Percentiles rank a stretch among this genome's conserved stretches.
Evolutionary conservation across 2,888 invertebrate genomes (phyloP).

Genomic region (Drosophila mimetica): DNA sequence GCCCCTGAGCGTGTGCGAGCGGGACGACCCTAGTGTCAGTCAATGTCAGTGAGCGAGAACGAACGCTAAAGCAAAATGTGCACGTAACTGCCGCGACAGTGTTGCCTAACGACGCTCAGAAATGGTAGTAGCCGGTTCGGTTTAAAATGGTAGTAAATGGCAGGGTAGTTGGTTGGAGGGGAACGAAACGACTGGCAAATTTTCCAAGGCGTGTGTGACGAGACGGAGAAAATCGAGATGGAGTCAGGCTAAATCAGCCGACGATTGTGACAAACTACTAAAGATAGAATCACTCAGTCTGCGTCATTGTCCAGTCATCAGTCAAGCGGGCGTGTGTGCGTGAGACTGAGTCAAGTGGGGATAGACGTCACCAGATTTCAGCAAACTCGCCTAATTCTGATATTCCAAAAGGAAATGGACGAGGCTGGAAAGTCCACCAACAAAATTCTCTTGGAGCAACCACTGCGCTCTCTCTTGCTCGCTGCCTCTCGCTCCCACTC

Average conservation of each 20-base stretch:
- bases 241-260: not conserved
- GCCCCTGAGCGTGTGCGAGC: constrained; percentile 53
- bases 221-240: not conserved
- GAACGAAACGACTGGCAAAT: constrained; percentile 32
- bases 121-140: constrained; percentile 64
- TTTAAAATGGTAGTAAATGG: constrained; percentile 19
- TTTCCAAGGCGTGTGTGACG: constrained; percentile 46
- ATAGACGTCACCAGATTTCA: constrained; percentile 25
- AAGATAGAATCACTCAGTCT: constrained; percentile 19
- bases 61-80: constrained; percentile 46
- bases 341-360: constrained; percentile 30
- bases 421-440: constrained; percentile 38
- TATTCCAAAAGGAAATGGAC: not conserved
- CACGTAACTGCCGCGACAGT: constrained; percentile 57
- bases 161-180: not conserved
- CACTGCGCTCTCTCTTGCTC: constrained; percentile 46
- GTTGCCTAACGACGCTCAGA: constrained; percentile 58
- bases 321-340: constrained; percentile 5
- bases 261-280: not conserved
- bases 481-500: constrained; percentile 42
- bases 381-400: constrained; percentile 18
- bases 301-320: constrained; percentile 38
- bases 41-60: constrained; percentile 65
- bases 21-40: constrained; percentile 56
- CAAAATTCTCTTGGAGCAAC: constrained; percentile 51